Evolutionary conservation across 2,797 vertebrate species (phyloP).

Genomic region (Lophotriccus pileatus): DNA sequence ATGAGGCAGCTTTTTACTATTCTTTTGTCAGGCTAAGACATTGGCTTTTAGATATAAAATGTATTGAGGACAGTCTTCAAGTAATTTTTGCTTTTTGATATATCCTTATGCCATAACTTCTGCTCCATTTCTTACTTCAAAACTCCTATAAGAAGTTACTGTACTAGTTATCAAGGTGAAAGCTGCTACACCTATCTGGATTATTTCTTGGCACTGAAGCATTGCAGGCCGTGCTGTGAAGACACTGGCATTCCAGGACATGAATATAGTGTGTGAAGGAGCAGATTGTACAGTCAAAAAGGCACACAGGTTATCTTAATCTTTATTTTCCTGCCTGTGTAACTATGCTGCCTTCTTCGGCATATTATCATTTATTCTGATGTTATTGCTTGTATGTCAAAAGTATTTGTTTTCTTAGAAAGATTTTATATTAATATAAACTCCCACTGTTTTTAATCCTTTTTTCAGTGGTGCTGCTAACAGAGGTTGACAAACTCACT

Average conservation of each 20-base stretch:
- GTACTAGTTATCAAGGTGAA: background rate
- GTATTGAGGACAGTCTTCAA: background rate
- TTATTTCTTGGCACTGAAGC: background rate
- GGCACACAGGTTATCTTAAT: background rate
- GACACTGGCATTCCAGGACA: background rate
- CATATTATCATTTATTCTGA: background rate
- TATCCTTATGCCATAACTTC: background rate
- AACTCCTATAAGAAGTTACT: background rate
- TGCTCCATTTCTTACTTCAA: background rate
- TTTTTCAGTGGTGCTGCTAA: constrained; percentile 89
- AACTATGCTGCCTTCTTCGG: background rate
- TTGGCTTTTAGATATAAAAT: background rate
- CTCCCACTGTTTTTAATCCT: background rate
- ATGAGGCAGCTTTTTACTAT: background rate
- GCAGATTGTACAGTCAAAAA: background rate
- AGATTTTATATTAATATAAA: background rate
- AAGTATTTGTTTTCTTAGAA: background rate
- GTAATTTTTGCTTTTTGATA: background rate
- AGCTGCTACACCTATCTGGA: background rate
- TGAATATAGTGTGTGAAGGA: background rate
- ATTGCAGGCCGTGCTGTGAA: background rate
- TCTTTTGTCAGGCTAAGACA: background rate
- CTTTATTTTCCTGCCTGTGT: background rate
- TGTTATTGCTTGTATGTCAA: background rate
- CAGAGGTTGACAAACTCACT: constrained; percentile 94